A percentile compares a stretch with the other conserved stretches of the same genome.
Evolutionary conservation across 2,888 invertebrate genomes (phyloP).

Genomic region (Nasonia oneida): DNA sequence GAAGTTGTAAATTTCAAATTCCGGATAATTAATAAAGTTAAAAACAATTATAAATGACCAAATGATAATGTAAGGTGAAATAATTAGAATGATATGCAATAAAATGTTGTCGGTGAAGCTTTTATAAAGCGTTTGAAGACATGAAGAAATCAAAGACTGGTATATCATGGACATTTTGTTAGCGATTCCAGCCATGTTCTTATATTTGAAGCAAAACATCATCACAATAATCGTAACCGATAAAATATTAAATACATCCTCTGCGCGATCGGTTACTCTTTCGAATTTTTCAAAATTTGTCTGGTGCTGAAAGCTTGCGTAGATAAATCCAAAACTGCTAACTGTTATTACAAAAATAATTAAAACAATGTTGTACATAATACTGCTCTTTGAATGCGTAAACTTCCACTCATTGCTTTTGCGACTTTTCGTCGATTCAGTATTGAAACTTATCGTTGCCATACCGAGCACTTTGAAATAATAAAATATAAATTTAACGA

Average conservation of each 20-base stretch:
- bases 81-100: neutral
- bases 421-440: neutral
- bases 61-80: neutral
- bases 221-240: neutral
- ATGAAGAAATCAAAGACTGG: neutral
- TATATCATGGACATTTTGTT: neutral
- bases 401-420: neutral
- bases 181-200: neutral
- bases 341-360: neutral
- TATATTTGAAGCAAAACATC: neutral
- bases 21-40: neutral
- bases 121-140: neutral
- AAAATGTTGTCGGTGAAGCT: neutral
- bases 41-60: neutral
- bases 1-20: neutral
- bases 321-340: neutral
- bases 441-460: neutral
- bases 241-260: neutral
- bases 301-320: neutral
- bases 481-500: neutral
- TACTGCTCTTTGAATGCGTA: neutral
- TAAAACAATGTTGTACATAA: neutral
- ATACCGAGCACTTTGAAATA: neutral
- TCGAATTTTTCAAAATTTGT: neutral
- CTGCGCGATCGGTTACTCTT: neutral